These are phyloP conservation scores for Griposia aprilina DNA, from an alignment of 2,888 invertebrate genomes.

Conservation along the genomic window DNA sequence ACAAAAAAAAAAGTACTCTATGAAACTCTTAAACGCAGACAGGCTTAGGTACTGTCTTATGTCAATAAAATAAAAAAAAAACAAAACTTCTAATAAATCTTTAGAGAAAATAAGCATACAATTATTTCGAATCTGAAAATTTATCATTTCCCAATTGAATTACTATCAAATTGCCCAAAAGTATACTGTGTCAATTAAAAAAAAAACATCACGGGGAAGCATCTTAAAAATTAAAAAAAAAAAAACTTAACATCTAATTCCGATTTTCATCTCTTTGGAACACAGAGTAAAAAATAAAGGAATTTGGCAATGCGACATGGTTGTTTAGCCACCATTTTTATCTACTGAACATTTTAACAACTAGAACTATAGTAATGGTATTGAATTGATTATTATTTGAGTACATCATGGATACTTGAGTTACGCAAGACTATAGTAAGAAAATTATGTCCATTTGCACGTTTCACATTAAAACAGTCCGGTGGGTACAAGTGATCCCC, in stretches of 20 bases:
- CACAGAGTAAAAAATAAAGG: conserved; percentile 80
- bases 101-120: neutral
- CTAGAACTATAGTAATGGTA: conserved; percentile 76
- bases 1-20: conserved; percentile 33
- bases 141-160: neutral
- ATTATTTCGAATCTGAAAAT: neutral
- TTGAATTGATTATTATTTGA: conserved; percentile 73
- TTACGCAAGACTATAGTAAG: conserved; percentile 71
- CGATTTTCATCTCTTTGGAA: conserved; percentile 87
- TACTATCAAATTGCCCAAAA: conserved; percentile 9
- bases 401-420: conserved; percentile 75
- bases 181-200: conserved; percentile 57
- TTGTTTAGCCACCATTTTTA: conserved; percentile 77
- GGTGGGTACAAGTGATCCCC: conserved; percentile 71
- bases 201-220: conserved; percentile 49
- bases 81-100: conserved; percentile 12
- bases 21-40: conserved; percentile 26
- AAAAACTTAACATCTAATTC: conserved; percentile 80
- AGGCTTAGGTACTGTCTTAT: conserved; percentile 16
- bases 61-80: conserved; percentile 38
- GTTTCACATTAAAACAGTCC: conserved; percentile 65
- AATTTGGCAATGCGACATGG: conserved; percentile 84
- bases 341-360: conserved; percentile 76
- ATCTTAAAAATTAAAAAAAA: conserved; percentile 63
- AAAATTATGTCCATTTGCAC: conserved; percentile 64